Evolutionary conservation across 2,797 vertebrate species (phyloP).

Genomic region (Propithecus perrieri): DNA sequence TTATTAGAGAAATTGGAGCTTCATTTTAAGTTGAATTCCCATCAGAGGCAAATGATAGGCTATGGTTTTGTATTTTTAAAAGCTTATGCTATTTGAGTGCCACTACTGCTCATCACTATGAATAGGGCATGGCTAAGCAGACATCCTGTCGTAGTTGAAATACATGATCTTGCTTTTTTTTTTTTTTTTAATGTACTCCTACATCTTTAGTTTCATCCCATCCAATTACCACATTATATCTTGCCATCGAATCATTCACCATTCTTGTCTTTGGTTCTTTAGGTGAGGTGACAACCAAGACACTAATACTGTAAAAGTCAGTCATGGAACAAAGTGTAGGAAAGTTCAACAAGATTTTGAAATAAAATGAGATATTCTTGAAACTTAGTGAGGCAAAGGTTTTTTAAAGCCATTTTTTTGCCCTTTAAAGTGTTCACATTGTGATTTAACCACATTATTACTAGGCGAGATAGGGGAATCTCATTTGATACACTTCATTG

Average conservation of each 20-base stretch:
- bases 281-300: conserved; percentile 49
- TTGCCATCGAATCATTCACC: neutral
- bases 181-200: neutral
- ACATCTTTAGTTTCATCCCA: conserved; percentile 15
- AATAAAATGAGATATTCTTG: conserved; percentile 67
- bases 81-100: neutral
- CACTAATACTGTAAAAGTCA: conserved; percentile 45
- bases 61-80: conserved; percentile 34
- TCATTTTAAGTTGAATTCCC: conserved; percentile 56
- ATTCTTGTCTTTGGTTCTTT: conserved; percentile 10
- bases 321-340: conserved; percentile 15
- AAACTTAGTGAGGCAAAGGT: conserved; percentile 68
- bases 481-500: conserved; percentile 87
- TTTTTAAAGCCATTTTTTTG: conserved; percentile 73
- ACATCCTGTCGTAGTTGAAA: neutral
- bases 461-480: conserved; percentile 80
- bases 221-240: conserved; percentile 11
- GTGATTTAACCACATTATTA: conserved; percentile 82
- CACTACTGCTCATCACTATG: neutral
- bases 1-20: conserved; percentile 52
- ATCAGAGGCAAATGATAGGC: conserved; percentile 27
- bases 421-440: conserved; percentile 76
- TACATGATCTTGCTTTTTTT: neutral
- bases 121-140: neutral
- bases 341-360: conserved; percentile 72